These are phyloP conservation scores for Muricea muricata DNA, from an alignment of 92 coral and sea anemone genomes.

Conservation along the genomic window DNA sequence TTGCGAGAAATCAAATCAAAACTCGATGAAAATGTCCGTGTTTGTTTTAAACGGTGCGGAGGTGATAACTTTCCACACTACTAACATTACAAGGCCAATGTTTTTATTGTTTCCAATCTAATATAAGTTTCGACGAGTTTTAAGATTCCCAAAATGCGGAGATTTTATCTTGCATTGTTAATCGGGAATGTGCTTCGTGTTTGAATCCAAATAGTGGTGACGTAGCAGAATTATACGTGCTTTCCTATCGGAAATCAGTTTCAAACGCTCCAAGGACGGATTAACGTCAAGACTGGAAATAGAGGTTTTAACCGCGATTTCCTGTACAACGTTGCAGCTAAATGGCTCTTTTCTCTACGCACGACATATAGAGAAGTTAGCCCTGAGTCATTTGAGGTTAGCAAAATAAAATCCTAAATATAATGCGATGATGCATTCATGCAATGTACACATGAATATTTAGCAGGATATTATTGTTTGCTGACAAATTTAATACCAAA, in stretches of 20 bases:
- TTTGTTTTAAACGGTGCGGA: background rate
- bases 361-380: background rate
- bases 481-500: too few relatives aligned
- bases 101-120: background rate
- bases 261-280: too few relatives aligned
- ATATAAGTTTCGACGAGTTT: too few relatives aligned
- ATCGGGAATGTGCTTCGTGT: background rate
- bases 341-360: background rate
- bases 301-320: background rate
- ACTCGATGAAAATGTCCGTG: slow-evolving; percentile 42
- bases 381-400: too few relatives aligned
- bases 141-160: background rate
- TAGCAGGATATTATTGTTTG: too few relatives aligned
- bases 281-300: too few relatives aligned
- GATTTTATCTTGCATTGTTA: background rate
- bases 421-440: too few relatives aligned
- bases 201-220: background rate
- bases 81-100: background rate
- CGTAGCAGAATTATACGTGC: background rate
- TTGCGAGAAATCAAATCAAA: slow-evolving; percentile 39
- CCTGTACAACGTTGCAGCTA: background rate
- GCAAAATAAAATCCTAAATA: too few relatives aligned
- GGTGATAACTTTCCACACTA: background rate
- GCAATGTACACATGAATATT: too few relatives aligned
- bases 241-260: background rate